Base-by-base conservation (phyloP, 2,113 vertebrate species). In the Lophura nycthemera region DNA sequence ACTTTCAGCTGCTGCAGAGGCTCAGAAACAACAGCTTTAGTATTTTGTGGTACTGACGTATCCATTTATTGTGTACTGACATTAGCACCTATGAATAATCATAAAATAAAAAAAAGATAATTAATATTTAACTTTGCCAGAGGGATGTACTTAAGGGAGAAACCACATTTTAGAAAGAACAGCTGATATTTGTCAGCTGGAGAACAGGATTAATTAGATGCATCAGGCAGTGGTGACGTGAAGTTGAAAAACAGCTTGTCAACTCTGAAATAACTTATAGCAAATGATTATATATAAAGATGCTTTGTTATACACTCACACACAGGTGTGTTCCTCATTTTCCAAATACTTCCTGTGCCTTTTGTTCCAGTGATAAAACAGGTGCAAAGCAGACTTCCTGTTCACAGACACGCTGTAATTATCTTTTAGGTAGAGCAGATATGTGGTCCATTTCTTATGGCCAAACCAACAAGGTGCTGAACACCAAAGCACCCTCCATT, bases 41-140 rank as follows among this genome's bases (percentile, higher is more conserved):
- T 56, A 56, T 90, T 96, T 93, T 95, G 92, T 43, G 30, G 70
- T 36, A 64, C 74, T 66, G 87, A 88, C 85, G 92, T 95, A 93
- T 38, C 86, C 74, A 73, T 92, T 95, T 27, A 18, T 42, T 69
- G 83, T 65, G 77, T 74, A 89, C 74, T 94, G 93, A 95, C 96
- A 96, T 70, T 90, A 90, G 74, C 45, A 52, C 78, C 96, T 91
- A 65, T 66, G 86, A 97, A 97, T 95, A 96, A 97, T 96, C 96
- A 94, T 89, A 69, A 95, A 93, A 95, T 96, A 65, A 89, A 87
- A 97, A 94, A 92, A 90, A 88, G 89, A 92, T 97, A 92, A 97
- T 97, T 97, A 95, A 94, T 96, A 97, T 95, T 97, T 96, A 97
- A 96, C 96, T 94, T 96, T 96, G 96, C 97, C 96, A 96, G 94